phyloP scores from a whole-genome alignment of 2,113 vertebrate species.

The Pyxicephalus adspersus region DNA sequence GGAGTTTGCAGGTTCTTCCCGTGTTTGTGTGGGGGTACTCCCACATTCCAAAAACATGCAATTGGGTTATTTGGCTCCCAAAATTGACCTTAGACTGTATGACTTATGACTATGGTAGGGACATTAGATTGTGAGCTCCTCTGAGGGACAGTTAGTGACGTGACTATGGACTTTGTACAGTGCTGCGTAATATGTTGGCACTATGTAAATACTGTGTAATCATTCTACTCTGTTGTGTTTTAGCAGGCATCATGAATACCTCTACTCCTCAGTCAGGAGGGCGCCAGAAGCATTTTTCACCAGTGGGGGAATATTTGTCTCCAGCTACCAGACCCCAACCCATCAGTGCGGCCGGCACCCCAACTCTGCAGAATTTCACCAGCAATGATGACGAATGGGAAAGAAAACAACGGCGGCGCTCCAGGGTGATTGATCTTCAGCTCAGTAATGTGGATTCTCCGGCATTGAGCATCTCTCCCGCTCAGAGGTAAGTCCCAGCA shows the following conservation, averaged over 20 bases:
- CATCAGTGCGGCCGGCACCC: constrained; percentile 66
- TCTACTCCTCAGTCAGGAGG: constrained; percentile 49
- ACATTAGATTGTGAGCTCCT: too few relatives aligned
- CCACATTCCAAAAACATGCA: too few relatives aligned
- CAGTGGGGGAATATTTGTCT: constrained; percentile 57
- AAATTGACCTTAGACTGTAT: too few relatives aligned
- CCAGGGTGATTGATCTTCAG: constrained; percentile 80
- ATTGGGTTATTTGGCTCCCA: too few relatives aligned
- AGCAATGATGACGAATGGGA: constrained; percentile 90
- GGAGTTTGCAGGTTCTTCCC: too few relatives aligned
- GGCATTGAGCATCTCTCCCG: constrained; percentile 64
- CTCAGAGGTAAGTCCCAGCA: constrained; percentile 61
- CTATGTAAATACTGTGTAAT: too few relatives aligned
- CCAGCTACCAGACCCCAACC: constrained; percentile 63
- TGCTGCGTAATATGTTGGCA: too few relatives aligned
- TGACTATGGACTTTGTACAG: too few relatives aligned
- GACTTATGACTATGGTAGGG: too few relatives aligned
- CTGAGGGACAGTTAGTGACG: too few relatives aligned
- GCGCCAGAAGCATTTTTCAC: not conserved
- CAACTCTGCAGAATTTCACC: constrained; percentile 76
- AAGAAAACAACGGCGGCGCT: constrained; percentile 82
- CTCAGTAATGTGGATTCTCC: constrained; percentile 73
- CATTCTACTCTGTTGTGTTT: not conserved
- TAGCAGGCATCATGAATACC: constrained; percentile 40
- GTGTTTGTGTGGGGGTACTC: too few relatives aligned